Conservation (phyloP, 2,113 vertebrate species). For the Urocolius indicus region DNA sequence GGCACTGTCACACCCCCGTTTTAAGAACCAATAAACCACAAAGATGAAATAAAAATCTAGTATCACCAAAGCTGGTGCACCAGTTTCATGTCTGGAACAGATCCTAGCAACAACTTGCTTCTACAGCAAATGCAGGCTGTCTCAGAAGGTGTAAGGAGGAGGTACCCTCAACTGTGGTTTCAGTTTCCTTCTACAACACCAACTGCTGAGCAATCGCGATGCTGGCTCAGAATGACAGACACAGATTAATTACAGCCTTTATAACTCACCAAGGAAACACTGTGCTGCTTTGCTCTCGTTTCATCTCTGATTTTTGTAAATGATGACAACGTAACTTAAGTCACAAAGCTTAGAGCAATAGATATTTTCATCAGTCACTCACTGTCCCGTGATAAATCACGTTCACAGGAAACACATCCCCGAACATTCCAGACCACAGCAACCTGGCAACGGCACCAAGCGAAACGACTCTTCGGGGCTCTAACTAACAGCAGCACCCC, state of each 20-base stretch:
- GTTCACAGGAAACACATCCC: neutral
- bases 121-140: neutral
- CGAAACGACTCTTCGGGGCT: neutral
- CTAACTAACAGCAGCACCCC: accelerated
- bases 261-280: neutral
- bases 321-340: neutral
- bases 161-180: neutral
- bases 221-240: neutral
- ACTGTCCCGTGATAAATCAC: neutral
- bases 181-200: neutral
- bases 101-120: neutral
- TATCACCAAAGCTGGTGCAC: neutral
- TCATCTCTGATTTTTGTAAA: neutral
- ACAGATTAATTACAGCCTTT: neutral
- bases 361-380: neutral
- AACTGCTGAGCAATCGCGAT: accelerated
- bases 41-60: neutral
- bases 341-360: neutral
- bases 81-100: neutral
- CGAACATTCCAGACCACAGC: neutral
- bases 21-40: neutral
- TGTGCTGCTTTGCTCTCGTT: neutral
- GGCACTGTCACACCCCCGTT: neutral
- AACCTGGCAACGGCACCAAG: neutral
- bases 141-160: neutral